Percentiles rank a stretch among this genome's conserved stretches.
phyloP scores from a whole-genome alignment of 1,140 invertebrate species.

The Steinernema feltiae region DNA sequence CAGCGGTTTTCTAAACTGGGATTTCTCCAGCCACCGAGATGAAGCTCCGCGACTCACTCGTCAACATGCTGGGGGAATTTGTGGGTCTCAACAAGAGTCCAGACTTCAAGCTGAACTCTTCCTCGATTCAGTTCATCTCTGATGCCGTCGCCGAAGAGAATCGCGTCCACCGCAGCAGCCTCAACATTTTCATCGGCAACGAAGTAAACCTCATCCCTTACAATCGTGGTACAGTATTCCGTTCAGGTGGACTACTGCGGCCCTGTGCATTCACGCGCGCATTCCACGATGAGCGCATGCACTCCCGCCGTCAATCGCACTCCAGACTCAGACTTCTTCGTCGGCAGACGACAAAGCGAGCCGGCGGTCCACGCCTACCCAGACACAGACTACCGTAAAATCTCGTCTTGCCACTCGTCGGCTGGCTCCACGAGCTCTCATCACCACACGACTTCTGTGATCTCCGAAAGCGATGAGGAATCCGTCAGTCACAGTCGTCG shows the following conservation, averaged over 20 bases:
- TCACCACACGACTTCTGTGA: neutral
- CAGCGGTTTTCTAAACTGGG: neutral
- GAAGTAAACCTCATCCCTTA: neutral
- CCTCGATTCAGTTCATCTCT: neutral
- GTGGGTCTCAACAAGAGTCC: neutral
- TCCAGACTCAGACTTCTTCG: no score
- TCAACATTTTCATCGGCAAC: conserved; percentile 8
- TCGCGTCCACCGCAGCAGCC: neutral
- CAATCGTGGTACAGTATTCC: neutral
- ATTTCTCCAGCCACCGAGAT: neutral
- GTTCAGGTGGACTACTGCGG: neutral
- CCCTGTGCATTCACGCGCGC: neutral
- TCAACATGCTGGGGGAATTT: conserved; percentile 4
- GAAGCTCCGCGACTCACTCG: conserved; percentile 4
- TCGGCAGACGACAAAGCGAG: neutral
- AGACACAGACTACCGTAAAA: neutral
- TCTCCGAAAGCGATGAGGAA: neutral
- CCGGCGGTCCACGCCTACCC: neutral
- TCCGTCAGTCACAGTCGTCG: neutral
- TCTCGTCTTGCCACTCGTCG: neutral
- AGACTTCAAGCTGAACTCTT: neutral
- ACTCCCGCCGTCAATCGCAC: neutral
- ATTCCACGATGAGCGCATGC: neutral
- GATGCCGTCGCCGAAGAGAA: neutral
- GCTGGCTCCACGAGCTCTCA: neutral